Evolutionary conservation across 2,113 vertebrate species (phyloP), one percentile per base, ranked within the genome.

Genomic region (Leucoraja erinaceus): DNA sequence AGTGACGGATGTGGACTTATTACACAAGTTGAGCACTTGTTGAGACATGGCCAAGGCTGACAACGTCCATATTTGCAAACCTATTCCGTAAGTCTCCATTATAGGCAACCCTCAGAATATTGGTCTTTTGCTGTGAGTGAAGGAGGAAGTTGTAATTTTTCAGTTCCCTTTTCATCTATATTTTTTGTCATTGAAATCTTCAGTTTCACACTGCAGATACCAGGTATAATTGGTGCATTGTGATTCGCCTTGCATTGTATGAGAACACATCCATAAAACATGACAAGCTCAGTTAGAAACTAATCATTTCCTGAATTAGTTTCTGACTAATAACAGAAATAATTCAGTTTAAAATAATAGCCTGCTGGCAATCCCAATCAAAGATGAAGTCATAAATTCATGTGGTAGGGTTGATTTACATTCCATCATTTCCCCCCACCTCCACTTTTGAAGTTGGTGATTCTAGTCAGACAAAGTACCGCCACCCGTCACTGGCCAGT

Each of bases 281-380:
- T 86, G 56, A 86, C 83, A 86, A 16, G 83, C 25, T 14, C 59
- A 86, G 56, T 86, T 86, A 86, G 59, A 86, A 86, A 31, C 83
- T 86, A 56, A 86, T 86, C 83, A 61, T 90, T 90, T 90, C 66
- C 63, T 70, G 31, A 90, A 68, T 68, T 90, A 38, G 63, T 90
- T 90, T 90, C 31, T 22, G 66, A 70, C 33, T 90, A 90, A 47
- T 90, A 90, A 90, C n/a, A 68, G 66, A 70, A 70, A 90, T 22
- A 90, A 70, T 90, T 90, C 88, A 90, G 61, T 70, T 90, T 90
- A 8, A 90, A 70, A 68, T 70, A 68, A 70, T 9, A 70, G 18
- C 16, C 66, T 38, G 88, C n/a, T 90, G 31, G 66, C 81, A 31
- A 6, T 70, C 66, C 88, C 66, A 90, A 90, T 47, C 22, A 63